Percentiles rank a stretch among this genome's conserved stretches.
phyloP scores from a whole-genome alignment of 1,140 invertebrate species.

The Caenorhabditis tropicalis region DNA sequence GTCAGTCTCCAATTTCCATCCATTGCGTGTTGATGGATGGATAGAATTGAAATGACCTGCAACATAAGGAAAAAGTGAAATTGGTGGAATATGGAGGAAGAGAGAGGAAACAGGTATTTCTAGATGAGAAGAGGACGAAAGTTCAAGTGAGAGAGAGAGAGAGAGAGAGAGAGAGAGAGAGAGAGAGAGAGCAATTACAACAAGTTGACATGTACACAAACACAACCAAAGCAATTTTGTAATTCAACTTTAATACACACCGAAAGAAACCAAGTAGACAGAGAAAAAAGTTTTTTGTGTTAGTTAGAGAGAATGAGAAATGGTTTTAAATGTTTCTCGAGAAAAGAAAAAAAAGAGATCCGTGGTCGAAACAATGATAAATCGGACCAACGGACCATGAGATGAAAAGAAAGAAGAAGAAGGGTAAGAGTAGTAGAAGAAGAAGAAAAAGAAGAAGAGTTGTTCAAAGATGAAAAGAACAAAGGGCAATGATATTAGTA shows the following conservation, averaged over 20 bases:
- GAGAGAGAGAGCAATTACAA: neutral
- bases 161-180: neutral
- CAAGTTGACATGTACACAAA: neutral
- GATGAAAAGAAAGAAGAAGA: neutral
- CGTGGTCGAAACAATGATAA: conserved; percentile 42
- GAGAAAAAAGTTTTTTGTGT: neutral
- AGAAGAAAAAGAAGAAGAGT: neutral
- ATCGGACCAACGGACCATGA: conserved; percentile 7
- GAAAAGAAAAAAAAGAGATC: neutral
- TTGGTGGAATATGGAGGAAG: neutral
- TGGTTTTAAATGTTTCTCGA: neutral
- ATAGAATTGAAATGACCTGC: conserved; percentile 13
- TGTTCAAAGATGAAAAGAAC: neutral
- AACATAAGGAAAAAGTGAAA: neutral
- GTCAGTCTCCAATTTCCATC: neutral
- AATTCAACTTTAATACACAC: neutral
- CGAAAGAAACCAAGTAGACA: neutral
- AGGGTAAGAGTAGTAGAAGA: neutral
- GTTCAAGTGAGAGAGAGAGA: neutral
- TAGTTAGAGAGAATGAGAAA: neutral
- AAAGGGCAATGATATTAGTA: neutral
- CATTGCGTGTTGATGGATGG: conserved; percentile 7
- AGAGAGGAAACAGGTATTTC: neutral
- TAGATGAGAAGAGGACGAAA: neutral
- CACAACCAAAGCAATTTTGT: neutral